phyloP scores from a whole-genome alignment of 53 echinoderm and acorn worm species.

The Crossaster papposus region DNA sequence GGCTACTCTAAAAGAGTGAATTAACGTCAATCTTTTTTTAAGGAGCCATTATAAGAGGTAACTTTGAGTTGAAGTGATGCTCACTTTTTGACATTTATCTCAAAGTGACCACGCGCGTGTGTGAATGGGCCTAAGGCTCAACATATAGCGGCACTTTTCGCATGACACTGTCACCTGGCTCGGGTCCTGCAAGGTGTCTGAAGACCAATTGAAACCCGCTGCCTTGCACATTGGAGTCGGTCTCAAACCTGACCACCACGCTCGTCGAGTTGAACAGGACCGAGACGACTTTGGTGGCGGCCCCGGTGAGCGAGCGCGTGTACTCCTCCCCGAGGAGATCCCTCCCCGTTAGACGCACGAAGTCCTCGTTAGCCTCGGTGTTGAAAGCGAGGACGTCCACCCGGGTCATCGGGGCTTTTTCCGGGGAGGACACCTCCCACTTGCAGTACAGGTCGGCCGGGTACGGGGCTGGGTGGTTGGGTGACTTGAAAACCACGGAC shows the following conservation, averaged over 20 bases:
- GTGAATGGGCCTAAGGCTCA: background rate
- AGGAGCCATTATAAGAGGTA: too few relatives aligned
- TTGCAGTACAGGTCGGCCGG: constrained; percentile 27
- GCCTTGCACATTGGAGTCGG: background rate
- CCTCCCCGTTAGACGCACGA: background rate
- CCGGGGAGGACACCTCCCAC: constrained; percentile 13
- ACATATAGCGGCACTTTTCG: background rate
- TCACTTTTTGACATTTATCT: too few relatives aligned
- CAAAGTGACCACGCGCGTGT: too few relatives aligned
- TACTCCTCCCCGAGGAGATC: background rate
- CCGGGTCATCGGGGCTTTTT: background rate
- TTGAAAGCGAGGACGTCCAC: constrained; percentile 14
- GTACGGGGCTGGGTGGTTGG: constrained; percentile 27
- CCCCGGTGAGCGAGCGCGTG: background rate
- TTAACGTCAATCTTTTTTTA: too few relatives aligned
- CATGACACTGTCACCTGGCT: background rate
- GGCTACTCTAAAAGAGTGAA: too few relatives aligned
- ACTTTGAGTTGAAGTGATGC: too few relatives aligned
- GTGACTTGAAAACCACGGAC: background rate
- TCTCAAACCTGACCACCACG: background rate
- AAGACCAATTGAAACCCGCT: background rate
- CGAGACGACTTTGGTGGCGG: background rate
- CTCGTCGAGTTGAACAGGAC: background rate
- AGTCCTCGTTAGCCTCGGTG: constrained; percentile 8
- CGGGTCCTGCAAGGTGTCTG: background rate